These are phyloP conservation scores for Thymelicus lineola DNA, from an alignment of 2,888 invertebrate genomes.

Conservation along the genomic window DNA sequence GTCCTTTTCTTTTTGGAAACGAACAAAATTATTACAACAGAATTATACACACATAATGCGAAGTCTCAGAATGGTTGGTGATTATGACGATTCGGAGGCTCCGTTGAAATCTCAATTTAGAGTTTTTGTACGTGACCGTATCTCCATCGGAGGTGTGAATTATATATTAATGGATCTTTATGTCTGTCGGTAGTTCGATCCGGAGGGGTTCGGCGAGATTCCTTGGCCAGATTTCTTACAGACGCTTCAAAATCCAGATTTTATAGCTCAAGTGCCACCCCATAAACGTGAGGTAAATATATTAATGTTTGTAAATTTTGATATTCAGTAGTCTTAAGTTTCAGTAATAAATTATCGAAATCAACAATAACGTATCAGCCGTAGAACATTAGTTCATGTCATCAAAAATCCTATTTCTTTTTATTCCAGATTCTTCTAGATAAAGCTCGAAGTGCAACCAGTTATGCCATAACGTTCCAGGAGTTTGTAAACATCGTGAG, in stretches of 20 bases:
- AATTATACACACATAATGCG: constrained; percentile 63
- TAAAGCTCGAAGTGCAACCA: constrained; percentile 88
- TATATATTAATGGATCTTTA: constrained; percentile 45
- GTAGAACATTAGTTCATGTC: background rate
- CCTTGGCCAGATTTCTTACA: constrained; percentile 93
- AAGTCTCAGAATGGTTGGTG: constrained; percentile 60
- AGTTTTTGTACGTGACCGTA: constrained; percentile 59
- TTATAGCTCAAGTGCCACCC: constrained; percentile 89
- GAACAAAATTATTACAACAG: constrained; percentile 62
- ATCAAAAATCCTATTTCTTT: background rate
- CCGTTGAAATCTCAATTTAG: constrained; percentile 64
- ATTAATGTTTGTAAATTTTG: constrained; percentile 3
- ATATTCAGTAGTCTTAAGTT: background rate
- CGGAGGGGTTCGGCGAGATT: constrained; percentile 97
- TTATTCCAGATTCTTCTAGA: constrained; percentile 86
- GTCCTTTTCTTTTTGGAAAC: constrained; percentile 71
- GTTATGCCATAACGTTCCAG: constrained; percentile 94
- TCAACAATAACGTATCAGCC: background rate
- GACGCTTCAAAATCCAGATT: constrained; percentile 91
- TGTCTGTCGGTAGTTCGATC: constrained; percentile 89
- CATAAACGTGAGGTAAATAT: constrained; percentile 89
- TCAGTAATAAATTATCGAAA: background rate
- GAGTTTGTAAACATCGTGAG: constrained; percentile 98
- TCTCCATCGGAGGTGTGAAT: constrained; percentile 47
- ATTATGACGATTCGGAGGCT: constrained; percentile 64